Evolutionary conservation across 2,797 vertebrate genomes (phyloP).

Genomic region (Neoniphon sammara): DNA sequence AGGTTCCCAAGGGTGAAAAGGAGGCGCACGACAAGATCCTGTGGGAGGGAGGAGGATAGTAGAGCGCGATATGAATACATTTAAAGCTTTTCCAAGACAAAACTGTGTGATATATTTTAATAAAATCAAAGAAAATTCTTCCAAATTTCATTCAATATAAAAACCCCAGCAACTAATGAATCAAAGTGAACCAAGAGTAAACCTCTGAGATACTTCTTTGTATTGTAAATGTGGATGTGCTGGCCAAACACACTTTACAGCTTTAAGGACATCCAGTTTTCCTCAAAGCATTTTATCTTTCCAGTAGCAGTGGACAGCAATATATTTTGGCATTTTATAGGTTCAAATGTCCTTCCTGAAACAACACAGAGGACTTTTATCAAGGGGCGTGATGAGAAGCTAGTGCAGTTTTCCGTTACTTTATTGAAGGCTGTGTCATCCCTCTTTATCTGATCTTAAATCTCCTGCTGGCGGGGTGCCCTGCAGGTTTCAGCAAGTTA

Average conservation of each 20-base stretch:
- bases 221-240: too few species aligned
- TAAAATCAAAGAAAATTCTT: too few species aligned
- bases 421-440: background rate
- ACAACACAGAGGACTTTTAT: background rate
- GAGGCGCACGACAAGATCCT: constrained; percentile 92
- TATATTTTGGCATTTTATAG: background rate
- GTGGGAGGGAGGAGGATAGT: constrained; percentile 36
- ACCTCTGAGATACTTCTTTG: too few species aligned
- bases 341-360: background rate
- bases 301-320: too few species aligned
- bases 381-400: background rate
- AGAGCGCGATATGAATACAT: background rate
- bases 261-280: background rate
- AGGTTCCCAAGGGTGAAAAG: constrained; percentile 95
- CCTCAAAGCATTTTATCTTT: too few species aligned
- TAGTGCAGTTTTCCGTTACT: background rate
- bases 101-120: background rate
- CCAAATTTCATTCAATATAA: too few species aligned
- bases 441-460: background rate
- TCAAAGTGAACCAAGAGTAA: background rate
- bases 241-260: too few species aligned
- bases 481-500: background rate
- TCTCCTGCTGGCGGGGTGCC: background rate
- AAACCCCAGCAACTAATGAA: background rate
- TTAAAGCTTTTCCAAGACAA: background rate